These are phyloP conservation scores for Narcine bancroftii DNA, from an alignment of 2,113 vertebrate species.

Conservation along the genomic window DNA sequence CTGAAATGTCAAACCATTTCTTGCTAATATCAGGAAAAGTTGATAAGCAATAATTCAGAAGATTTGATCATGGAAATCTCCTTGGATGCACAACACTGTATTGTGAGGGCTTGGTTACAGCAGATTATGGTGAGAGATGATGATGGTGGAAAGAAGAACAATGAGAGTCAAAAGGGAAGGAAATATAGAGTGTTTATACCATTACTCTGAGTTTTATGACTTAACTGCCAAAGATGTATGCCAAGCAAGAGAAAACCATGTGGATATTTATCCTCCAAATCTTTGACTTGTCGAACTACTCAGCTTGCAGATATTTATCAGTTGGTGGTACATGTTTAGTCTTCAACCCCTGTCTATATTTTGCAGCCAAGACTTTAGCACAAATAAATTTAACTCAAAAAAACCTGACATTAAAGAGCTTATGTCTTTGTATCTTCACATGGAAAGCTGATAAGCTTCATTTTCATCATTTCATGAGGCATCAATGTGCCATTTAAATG, in stretches of 20 bases:
- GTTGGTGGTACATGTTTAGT: neutral
- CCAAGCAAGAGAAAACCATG: neutral
- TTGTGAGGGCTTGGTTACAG: neutral
- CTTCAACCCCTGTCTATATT: neutral
- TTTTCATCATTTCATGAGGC: too few relatives aligned
- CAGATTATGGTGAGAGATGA: too few relatives aligned
- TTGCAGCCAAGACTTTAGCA: too few relatives aligned
- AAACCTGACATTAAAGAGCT: too few relatives aligned
- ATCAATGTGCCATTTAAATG: too few relatives aligned
- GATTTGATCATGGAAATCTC: neutral
- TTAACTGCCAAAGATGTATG: neutral
- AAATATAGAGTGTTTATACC: neutral
- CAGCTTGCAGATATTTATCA: neutral
- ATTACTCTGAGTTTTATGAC: neutral
- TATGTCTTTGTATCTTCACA: too few relatives aligned
- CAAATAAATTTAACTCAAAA: too few relatives aligned
- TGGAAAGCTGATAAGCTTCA: too few relatives aligned
- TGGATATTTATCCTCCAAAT: neutral
- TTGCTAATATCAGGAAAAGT: neutral
- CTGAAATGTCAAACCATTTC: neutral
- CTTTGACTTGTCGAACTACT: neutral
- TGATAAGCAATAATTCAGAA: neutral
- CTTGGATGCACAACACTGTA: neutral
- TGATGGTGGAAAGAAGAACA: neutral
- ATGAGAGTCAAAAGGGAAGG: neutral